These are phyloP conservation scores for Herpetotheres cachinnans DNA, from an alignment of 2,113 vertebrate species.

Conservation along the genomic window DNA sequence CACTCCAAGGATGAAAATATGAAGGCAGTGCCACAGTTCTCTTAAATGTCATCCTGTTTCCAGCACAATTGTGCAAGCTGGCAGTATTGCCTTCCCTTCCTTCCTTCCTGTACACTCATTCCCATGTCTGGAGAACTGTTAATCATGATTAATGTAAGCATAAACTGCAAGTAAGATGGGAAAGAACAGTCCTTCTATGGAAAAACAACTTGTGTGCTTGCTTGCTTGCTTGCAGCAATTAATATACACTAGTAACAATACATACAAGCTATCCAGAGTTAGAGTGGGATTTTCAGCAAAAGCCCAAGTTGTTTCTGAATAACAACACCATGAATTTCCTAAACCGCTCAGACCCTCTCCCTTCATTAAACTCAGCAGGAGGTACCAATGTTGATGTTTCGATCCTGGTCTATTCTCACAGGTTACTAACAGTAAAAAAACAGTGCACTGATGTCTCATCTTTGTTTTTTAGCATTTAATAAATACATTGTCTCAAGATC, in stretches of 20 bases:
- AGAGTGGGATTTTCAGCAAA: background rate
- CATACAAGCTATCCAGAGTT: background rate
- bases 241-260: background rate
- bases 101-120: constrained; percentile 56
- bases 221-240: background rate
- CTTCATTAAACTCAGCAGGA: background rate
- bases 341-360: background rate
- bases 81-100: constrained; percentile 35
- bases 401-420: background rate
- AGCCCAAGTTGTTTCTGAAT: background rate
- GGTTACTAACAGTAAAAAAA: background rate
- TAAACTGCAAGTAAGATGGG: background rate
- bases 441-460: background rate
- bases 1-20: background rate
- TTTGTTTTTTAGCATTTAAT: background rate
- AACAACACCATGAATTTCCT: fast-evolving
- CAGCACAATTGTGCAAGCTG: constrained; percentile 37
- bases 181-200: background rate
- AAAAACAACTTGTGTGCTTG: background rate
- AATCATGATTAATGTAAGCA: constrained; percentile 21
- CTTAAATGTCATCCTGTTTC: constrained; percentile 40
- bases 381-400: fast-evolving
- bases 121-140: constrained; percentile 18
- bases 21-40: background rate
- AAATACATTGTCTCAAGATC: background rate